Percentiles rank a stretch among this genome's conserved stretches.
phyloP scores from a whole-genome alignment of 1,140 invertebrate species.

The Colletes gigas region DNA sequence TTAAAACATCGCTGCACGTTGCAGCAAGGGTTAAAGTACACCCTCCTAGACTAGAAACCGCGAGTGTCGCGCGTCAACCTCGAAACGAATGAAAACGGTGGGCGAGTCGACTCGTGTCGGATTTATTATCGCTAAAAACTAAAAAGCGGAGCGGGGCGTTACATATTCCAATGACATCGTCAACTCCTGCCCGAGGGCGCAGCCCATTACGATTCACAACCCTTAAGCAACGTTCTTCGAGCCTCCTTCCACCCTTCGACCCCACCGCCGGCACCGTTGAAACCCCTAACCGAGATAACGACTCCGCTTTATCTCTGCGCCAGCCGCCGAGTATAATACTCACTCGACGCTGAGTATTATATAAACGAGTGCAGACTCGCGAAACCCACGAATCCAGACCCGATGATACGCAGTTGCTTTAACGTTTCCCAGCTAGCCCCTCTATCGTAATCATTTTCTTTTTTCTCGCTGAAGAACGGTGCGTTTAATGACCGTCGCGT shows the following conservation, averaged over 20 bases:
- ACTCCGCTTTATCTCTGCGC: slow-evolving; percentile 58
- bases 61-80: too few species aligned
- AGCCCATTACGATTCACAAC: slow-evolving; percentile 47
- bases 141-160: slow-evolving; percentile 41
- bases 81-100: neutral
- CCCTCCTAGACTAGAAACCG: too few species aligned
- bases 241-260: slow-evolving; percentile 9
- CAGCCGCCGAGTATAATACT: slow-evolving; percentile 55
- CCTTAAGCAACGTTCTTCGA: slow-evolving; percentile 47
- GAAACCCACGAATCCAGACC: slow-evolving; percentile 21
- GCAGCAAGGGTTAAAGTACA: too few species aligned
- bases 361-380: slow-evolving; percentile 48
- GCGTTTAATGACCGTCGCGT: neutral
- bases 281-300: slow-evolving; percentile 61
- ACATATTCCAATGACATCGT: slow-evolving; percentile 54
- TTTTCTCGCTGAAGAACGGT: too few species aligned
- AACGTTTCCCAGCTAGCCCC: neutral
- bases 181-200: slow-evolving; percentile 51
- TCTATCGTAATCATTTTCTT: too few species aligned
- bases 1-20: too few species aligned
- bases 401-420: slow-evolving; percentile 14
- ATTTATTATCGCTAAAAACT: slow-evolving; percentile 49
- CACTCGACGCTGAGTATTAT: slow-evolving; percentile 51
- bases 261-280: slow-evolving; percentile 24
- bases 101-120: slow-evolving; percentile 11